Percentiles rank a stretch among this genome's conserved stretches.
Conservation (phyloP, 2,797 vertebrate genomes). For the Argyrosomus regius region DNA sequence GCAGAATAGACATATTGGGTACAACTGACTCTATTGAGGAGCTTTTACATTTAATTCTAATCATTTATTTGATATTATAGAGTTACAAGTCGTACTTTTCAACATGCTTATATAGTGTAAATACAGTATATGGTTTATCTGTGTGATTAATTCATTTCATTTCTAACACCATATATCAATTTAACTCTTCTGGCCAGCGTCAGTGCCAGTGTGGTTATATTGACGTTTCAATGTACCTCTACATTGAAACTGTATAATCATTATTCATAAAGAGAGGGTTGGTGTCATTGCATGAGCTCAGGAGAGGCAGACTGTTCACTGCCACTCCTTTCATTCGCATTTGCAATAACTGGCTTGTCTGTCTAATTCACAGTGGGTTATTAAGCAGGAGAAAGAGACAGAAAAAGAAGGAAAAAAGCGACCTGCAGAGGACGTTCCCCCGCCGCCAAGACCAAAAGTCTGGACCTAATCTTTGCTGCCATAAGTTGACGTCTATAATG, state of each 20-base stretch:
- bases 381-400: constrained; percentile 82
- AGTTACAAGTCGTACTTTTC: background rate
- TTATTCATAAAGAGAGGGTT: constrained; percentile 61
- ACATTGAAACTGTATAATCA: constrained; percentile 30
- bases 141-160: constrained; percentile 59
- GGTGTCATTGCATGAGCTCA: constrained; percentile 70
- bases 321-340: constrained; percentile 58
- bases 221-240: constrained; percentile 41
- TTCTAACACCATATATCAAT: constrained; percentile 49
- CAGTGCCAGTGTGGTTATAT: constrained; percentile 52
- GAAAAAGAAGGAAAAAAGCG: constrained; percentile 72
- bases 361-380: constrained; percentile 87
- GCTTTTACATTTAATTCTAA: background rate
- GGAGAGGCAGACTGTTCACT: constrained; percentile 53
- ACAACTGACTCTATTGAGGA: background rate
- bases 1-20: background rate
- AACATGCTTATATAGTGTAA: constrained; percentile 45
- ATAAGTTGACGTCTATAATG: constrained; percentile 78
- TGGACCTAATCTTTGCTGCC: constrained; percentile 79
- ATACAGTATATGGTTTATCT: constrained; percentile 49
- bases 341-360: constrained; percentile 82
- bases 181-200: constrained; percentile 46
- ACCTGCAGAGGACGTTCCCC: constrained; percentile 70
- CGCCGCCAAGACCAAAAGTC: constrained; percentile 84
- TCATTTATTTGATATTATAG: background rate